Conservation (phyloP, 1,140 invertebrate species). For the Galendromus occidentalis region DNA sequence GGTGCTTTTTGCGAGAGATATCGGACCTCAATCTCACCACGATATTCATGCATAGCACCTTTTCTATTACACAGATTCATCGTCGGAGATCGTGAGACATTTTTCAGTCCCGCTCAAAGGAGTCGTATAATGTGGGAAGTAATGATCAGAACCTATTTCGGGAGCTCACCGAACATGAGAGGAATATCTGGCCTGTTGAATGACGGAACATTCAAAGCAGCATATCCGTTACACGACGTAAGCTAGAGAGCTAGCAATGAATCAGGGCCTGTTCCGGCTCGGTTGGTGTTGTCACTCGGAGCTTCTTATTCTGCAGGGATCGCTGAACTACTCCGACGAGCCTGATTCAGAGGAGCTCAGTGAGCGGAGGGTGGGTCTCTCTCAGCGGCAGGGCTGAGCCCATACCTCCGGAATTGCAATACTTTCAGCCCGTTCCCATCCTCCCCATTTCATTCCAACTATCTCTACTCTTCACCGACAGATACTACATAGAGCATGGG, state of each 20-base stretch:
- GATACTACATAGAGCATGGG: conserved; percentile 30
- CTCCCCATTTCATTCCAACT: too few species aligned
- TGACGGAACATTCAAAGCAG: conserved; percentile 61
- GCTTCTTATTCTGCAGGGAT: too few species aligned
- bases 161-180: conserved; percentile 39
- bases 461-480: conserved; percentile 19
- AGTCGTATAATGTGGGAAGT: conserved; percentile 85
- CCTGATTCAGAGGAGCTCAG: too few species aligned
- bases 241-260: conserved; percentile 28
- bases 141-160: conserved; percentile 52
- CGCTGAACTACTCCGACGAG: too few species aligned
- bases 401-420: too few species aligned
- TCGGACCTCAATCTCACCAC: too few species aligned
- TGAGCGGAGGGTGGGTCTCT: too few species aligned
- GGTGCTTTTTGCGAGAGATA: too few species aligned
- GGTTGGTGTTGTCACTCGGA: too few species aligned
- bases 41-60: background rate
- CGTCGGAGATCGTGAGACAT: conserved; percentile 60
- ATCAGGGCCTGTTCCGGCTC: too few species aligned
- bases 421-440: too few species aligned
- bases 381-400: too few species aligned
- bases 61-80: conserved; percentile 45
- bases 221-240: conserved; percentile 78
- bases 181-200: conserved; percentile 73
- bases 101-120: conserved; percentile 66